Evolutionary conservation across 2,888 invertebrate species (phyloP), one percentile per base, ranked within the genome.

Genomic region (Dermolepida albohirtum): DNA sequence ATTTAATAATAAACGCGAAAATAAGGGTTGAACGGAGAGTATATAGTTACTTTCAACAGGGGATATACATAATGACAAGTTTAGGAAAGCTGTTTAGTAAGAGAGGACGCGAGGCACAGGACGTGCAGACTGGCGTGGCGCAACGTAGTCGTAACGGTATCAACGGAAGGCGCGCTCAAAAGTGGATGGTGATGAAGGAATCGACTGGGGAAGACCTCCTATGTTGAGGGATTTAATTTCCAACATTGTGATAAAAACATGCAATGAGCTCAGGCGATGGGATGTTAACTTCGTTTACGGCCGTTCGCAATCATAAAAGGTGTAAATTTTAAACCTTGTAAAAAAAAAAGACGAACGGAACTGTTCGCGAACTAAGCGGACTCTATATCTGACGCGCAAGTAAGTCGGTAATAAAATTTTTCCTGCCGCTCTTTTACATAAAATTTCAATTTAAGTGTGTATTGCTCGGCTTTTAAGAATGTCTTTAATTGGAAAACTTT

Each of bases 221-320:
- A 14, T 54, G 59, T 34, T 12, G 39, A 62, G 75, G 70, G 77
- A 79, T 79, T 78, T 79, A 78, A 79, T 79, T 78, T 78, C 71
- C 74, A 74, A 77, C 76, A 78, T 78, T 77, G 77, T 77, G 75
- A 78, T 76, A 76, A 77, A 78, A 79, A 76, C 75, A 75, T 74
- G 73, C 70, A 71, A 75, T 74, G 73, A 74, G 72, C 73, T 70
- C 74, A 77, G 76, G 75, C 78, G 78, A 78, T 78, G 77, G 75
- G 74, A 77, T 75, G 75, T 75, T 79, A 79, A 79, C 77, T 76
- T 74, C 74, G 76, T 79, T 80, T 78, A 74, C 74, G 72, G 68
- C 72, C 72, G 52, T 64, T 69, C 74, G 68, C 74, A 72, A 73
- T 72, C 76, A 75, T 76, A 74, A 76, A 77, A 76, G 71, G 74